phyloP scores from a whole-genome alignment of 2,888 invertebrate species.

The Metopia argyrocephala region DNA sequence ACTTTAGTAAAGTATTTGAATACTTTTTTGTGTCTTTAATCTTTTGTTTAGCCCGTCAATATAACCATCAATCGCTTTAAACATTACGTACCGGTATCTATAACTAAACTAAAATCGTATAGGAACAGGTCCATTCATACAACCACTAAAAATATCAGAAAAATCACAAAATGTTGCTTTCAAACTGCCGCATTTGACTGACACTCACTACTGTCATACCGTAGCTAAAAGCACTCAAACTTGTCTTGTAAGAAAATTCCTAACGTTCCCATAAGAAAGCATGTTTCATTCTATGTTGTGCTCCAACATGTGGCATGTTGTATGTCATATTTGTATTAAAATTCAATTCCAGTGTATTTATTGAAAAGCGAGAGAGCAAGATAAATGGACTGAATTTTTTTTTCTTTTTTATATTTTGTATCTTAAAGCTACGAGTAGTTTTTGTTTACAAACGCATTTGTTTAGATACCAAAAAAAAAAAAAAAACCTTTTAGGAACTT shows the following conservation, averaged over 20 bases:
- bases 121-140: conserved; percentile 70
- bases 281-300: not conserved
- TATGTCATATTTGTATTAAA: not conserved
- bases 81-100: conserved; percentile 72
- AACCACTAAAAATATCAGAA: conserved; percentile 42
- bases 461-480: not conserved
- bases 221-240: conserved; percentile 33
- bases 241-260: not conserved
- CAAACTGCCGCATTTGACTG: not conserved
- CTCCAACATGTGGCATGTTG: conserved; percentile 22
- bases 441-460: not conserved
- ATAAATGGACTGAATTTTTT: not conserved
- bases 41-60: conserved; percentile 21
- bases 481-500: too few species aligned
- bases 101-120: conserved; percentile 74
- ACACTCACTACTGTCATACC: not conserved
- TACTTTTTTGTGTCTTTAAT: conserved; percentile 18
- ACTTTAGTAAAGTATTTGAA: not conserved
- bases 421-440: conserved; percentile 15
- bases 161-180: not conserved
- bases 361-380: not conserved
- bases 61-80: conserved; percentile 40
- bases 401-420: conserved; percentile 6
- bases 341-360: conserved; percentile 19
- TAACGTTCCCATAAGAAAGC: conserved; percentile 22